Evolutionary conservation across 2,888 invertebrate genomes (phyloP).

Genomic region (Myathropa florea): DNA sequence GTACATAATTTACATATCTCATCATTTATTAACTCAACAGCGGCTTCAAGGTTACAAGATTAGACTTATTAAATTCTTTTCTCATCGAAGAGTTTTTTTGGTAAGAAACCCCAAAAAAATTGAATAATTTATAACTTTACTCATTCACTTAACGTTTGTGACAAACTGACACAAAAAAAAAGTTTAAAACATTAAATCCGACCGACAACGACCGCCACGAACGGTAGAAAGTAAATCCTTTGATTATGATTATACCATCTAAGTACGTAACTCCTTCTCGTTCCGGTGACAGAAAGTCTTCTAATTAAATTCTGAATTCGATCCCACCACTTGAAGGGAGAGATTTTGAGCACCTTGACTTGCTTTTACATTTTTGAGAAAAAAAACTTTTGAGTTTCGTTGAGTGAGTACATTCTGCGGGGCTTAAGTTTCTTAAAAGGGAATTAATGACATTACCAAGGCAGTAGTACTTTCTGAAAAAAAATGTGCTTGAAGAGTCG

Average conservation of each 20-base stretch:
- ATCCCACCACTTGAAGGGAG: slow-evolving; percentile 7
- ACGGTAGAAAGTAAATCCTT: not conserved
- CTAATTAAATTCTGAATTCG: slow-evolving; percentile 50
- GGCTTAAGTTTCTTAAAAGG: too few relatives aligned
- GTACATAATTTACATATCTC: too few relatives aligned
- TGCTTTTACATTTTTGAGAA: not conserved
- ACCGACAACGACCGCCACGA: not conserved
- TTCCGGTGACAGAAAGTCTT: slow-evolving; percentile 7
- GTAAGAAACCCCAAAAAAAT: too few relatives aligned
- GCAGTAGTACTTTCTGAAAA: too few relatives aligned
- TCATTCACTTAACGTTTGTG: not conserved
- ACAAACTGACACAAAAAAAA: not conserved
- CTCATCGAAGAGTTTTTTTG: not conserved
- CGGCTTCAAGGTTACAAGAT: too few relatives aligned
- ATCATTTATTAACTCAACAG: too few relatives aligned
- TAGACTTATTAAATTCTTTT: not conserved
- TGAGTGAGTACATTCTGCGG: too few relatives aligned
- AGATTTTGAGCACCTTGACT: slow-evolving; percentile 11
- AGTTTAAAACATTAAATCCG: not conserved
- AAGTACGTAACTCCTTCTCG: not conserved
- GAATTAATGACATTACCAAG: too few relatives aligned
- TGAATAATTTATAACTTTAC: not conserved
- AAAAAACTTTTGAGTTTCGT: not conserved
- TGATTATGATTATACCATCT: slow-evolving; percentile 17
- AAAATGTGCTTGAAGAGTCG: too few relatives aligned